A percentile compares a stretch with the other conserved stretches of the same genome.
These are phyloP conservation scores for Morpho helenor DNA, from an alignment of 2,888 invertebrate genomes.

Conservation along the genomic window DNA sequence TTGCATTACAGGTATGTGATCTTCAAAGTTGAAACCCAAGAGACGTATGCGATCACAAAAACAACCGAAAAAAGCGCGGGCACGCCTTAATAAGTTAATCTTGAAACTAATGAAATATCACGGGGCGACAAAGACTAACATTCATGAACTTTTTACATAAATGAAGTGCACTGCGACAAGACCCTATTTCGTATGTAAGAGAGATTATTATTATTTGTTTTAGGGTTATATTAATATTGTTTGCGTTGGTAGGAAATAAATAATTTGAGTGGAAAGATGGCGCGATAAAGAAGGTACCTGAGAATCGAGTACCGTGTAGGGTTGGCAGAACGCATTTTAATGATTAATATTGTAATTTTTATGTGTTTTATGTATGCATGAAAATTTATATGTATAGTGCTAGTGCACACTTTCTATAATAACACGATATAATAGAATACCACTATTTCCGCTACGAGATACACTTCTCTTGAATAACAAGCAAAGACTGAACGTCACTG, in stretches of 20 bases:
- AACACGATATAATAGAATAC: too few species aligned
- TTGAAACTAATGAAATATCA: constrained; percentile 62
- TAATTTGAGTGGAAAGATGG: constrained; percentile 57
- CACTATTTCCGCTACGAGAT: too few species aligned
- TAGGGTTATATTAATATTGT: constrained; percentile 24
- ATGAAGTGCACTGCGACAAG: constrained; percentile 6
- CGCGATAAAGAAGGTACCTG: constrained; percentile 58
- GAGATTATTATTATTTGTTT: constrained; percentile 21
- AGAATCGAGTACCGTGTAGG: constrained; percentile 42
- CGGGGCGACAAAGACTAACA: constrained; percentile 45
- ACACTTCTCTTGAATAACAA: too few species aligned
- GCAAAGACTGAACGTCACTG: too few species aligned
- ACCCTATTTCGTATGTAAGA: constrained; percentile 19
- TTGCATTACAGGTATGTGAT: constrained; percentile 1
- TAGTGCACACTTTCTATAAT: too few species aligned
- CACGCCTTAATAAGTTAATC: constrained; percentile 63
- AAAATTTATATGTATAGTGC: too few species aligned
- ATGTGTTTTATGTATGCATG: background rate
- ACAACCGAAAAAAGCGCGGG: constrained; percentile 33
- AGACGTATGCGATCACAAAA: constrained; percentile 16
- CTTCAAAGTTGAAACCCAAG: constrained; percentile 12
- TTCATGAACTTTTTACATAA: constrained; percentile 24
- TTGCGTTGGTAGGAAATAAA: constrained; percentile 49
- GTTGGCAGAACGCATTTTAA: constrained; percentile 30
- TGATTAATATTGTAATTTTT: constrained; percentile 6